These are phyloP conservation scores for Acomys russatus DNA, from an alignment of 2,797 vertebrate genomes.

Conservation along the genomic window DNA sequence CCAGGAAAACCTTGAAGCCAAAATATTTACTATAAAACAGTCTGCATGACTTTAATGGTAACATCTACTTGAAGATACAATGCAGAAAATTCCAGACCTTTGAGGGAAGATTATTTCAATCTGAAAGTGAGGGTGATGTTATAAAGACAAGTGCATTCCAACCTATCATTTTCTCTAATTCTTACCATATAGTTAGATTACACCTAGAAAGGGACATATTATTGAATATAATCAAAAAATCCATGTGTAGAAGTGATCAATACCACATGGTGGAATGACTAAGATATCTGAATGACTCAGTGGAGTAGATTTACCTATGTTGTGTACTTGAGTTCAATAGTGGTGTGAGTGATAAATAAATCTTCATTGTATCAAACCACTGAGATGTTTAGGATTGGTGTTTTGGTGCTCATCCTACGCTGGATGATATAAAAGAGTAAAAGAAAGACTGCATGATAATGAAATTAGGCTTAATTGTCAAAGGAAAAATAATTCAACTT, in stretches of 20 bases:
- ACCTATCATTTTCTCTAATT: conserved; percentile 16
- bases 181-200: conserved; percentile 1
- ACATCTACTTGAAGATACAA: conserved; percentile 31
- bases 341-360: conserved; percentile 51
- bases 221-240: conserved; percentile 47
- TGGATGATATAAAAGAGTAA: conserved; percentile 63
- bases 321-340: conserved; percentile 28
- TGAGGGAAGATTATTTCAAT: conserved; percentile 15
- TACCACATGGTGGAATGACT: background rate
- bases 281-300: background rate
- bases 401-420: conserved; percentile 52
- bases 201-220: background rate
- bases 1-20: background rate
- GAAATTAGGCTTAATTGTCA: conserved; percentile 67
- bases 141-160: conserved; percentile 30
- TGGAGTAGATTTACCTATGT: conserved; percentile 14
- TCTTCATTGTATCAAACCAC: conserved; percentile 32
- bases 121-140: background rate
- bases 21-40: conserved; percentile 38
- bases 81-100: conserved; percentile 19
- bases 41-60: conserved; percentile 12
- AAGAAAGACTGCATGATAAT: conserved; percentile 69
- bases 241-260: conserved; percentile 3
- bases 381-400: conserved; percentile 63
- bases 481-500: conserved; percentile 65